A percentile compares a stretch with the other conserved stretches of the same genome.
phyloP scores from a whole-genome alignment of 2,113 vertebrate species.

The Vulpes lagopus region DNA sequence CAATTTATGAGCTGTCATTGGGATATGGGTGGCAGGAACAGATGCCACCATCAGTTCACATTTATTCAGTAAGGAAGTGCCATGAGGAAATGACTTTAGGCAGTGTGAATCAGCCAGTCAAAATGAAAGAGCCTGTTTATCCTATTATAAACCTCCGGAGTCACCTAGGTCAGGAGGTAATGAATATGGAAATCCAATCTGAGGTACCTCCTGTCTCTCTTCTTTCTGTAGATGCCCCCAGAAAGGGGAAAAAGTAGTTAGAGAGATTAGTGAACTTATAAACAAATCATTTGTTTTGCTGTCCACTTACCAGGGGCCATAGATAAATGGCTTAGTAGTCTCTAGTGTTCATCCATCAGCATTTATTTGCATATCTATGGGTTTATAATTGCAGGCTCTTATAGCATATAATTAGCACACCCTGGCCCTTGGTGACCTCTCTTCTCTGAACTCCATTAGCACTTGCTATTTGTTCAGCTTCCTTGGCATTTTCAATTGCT shows the following conservation, averaged over 20 bases:
- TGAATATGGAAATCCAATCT: constrained; percentile 20
- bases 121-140: neutral
- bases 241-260: neutral
- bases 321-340: constrained; percentile 61
- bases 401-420: constrained; percentile 67
- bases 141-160: neutral
- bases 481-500: constrained; percentile 53
- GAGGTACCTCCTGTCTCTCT: neutral
- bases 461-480: constrained; percentile 70
- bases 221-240: neutral
- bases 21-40: constrained; percentile 56
- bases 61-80: constrained; percentile 8
- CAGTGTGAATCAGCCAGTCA: constrained; percentile 22
- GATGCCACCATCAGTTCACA: constrained; percentile 20
- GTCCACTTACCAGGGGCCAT: constrained; percentile 43
- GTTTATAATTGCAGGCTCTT: constrained; percentile 73
- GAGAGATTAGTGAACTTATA: constrained; percentile 60
- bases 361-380: constrained; percentile 74
- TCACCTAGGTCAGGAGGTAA: constrained; percentile 3
- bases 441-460: constrained; percentile 66
- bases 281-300: constrained; percentile 67
- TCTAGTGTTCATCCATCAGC: constrained; percentile 42
- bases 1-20: constrained; percentile 17
- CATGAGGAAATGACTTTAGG: neutral
- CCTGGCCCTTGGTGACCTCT: constrained; percentile 43